phyloP scores from a whole-genome alignment of 2,113 vertebrate species.

The Sarotherodon lohbergeri region DNA sequence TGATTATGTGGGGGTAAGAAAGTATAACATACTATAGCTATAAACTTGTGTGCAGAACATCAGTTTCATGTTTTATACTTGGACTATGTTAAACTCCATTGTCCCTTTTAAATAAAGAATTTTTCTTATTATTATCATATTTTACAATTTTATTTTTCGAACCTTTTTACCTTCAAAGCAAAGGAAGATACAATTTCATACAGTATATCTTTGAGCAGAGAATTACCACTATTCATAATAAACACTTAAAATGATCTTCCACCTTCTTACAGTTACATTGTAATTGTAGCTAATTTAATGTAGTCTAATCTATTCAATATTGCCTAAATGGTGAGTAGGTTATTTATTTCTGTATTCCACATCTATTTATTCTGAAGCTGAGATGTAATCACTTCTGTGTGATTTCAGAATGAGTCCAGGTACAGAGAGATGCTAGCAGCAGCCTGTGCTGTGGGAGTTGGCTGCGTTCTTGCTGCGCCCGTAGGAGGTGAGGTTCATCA shows the following conservation, averaged over 20 bases:
- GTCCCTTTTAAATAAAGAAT: not conserved
- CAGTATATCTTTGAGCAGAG: fast-evolving
- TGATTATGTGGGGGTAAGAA: not conserved
- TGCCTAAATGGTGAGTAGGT: not conserved
- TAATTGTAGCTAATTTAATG: not conserved
- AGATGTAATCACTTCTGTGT: not conserved
- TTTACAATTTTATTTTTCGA: fast-evolving
- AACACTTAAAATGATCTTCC: not conserved
- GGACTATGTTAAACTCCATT: not conserved
- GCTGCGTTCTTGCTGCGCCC: constrained; percentile 88
- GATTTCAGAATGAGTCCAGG: constrained; percentile 74
- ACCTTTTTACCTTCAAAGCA: fast-evolving
- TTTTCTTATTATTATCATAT: not conserved
- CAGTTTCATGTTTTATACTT: not conserved
- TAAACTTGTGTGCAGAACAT: not conserved
- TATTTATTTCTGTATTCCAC: not conserved
- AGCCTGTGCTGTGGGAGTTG: constrained; percentile 89
- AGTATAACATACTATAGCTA: fast-evolving
- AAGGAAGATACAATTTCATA: not conserved
- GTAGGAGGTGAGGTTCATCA: constrained; percentile 83
- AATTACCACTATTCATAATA: not conserved
- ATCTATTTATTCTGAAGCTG: not conserved
- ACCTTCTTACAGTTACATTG: not conserved
- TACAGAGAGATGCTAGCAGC: constrained; percentile 93
- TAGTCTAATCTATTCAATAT: fast-evolving